Evolutionary conservation across 1,140 invertebrate genomes (phyloP), one percentile per base, ranked within the genome.

Genomic region (Philopotamus ludificatus): DNA sequence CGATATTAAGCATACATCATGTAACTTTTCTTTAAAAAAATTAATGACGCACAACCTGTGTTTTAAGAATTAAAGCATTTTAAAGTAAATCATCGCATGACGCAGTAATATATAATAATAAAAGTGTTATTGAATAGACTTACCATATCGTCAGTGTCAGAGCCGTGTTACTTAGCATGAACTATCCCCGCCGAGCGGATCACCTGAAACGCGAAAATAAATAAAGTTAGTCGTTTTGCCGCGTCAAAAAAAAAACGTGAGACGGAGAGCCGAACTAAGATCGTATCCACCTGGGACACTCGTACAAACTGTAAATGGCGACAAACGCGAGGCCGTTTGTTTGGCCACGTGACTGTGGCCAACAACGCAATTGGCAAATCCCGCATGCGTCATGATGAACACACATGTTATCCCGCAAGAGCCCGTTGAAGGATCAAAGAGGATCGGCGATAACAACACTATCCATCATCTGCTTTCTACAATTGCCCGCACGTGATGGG

Each of bases 71-170:
- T n/a, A n/a, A n/a, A n/a, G n/a, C n/a, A n/a, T n/a, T n/a, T n/a
- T n/a, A n/a, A n/a, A n/a, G n/a, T n/a, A n/a, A n/a, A n/a, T n/a
- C n/a, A n/a, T n/a, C n/a, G n/a, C n/a, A n/a, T n/a, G n/a, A n/a
- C n/a, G n/a, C n/a, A n/a, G n/a, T n/a, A n/a, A n/a, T n/a, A n/a
- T n/a, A n/a, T n/a, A n/a, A n/a, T n/a, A n/a, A n/a, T n/a, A n/a
- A n/a, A n/a, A n/a, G n/a, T n/a, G n/a, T n/a, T n/a, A n/a, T n/a
- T n/a, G n/a, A n/a, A n/a, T n/a, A n/a, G 2, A 54, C 68, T 66
- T 75, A 83, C 80, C 81, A 82, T 82, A 82, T 81, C 79, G 81
- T 81, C 77, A 82, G 76, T 79, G 76, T 80, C 80, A 76, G 71
- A 74, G 71, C 74, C 76, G 54, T 67, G 66, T 65, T 70, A 51